These are phyloP conservation scores for Sycophila sp. DNA, from an alignment of 1,140 invertebrate genomes.

Conservation along the genomic window DNA sequence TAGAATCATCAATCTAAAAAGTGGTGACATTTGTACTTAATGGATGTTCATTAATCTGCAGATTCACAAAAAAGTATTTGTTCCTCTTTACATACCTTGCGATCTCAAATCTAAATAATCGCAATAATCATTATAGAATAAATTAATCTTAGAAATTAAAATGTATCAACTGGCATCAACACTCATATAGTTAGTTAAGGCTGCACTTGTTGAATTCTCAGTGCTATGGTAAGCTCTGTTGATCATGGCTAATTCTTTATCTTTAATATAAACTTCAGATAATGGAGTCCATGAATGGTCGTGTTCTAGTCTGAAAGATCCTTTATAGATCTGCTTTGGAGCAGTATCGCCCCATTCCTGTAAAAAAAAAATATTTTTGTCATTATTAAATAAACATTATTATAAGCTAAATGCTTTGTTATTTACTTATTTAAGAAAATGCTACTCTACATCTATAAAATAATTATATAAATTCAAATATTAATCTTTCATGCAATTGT, in stretches of 20 bases:
- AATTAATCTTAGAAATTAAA: background rate
- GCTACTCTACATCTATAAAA: too few species aligned
- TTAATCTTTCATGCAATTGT: background rate
- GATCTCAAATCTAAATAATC: background rate
- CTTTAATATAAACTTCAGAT: constrained; percentile 55
- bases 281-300: constrained; percentile 77
- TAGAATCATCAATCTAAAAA: too few species aligned
- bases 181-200: constrained; percentile 33
- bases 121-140: background rate
- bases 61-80: background rate
- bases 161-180: constrained; percentile 28
- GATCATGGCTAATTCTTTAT: constrained; percentile 48
- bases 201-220: constrained; percentile 25
- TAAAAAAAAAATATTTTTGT: constrained; percentile 36
- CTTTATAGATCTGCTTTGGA: constrained; percentile 71
- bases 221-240: constrained; percentile 46
- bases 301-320: constrained; percentile 74
- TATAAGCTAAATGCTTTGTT: constrained; percentile 8
- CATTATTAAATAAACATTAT: background rate
- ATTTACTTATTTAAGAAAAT: background rate
- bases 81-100: background rate
- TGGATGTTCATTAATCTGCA: background rate
- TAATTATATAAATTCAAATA: too few species aligned
- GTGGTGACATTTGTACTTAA: background rate
- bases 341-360: constrained; percentile 74